Base-by-base conservation (phyloP, 2,888 invertebrate genomes). In the Ashinkailepas kermadecensis region DNA sequence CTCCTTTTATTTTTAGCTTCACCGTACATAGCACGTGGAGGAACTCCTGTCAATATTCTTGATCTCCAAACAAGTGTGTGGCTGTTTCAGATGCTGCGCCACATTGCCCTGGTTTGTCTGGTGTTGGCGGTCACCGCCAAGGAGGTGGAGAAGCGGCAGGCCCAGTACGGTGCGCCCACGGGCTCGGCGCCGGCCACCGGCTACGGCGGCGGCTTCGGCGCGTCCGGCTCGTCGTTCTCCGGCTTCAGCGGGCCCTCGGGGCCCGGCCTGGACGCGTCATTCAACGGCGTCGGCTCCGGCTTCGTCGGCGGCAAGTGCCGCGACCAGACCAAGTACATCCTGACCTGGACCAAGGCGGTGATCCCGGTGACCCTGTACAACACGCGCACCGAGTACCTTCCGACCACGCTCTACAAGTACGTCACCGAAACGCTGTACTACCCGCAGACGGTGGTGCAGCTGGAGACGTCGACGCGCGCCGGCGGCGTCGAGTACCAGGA, bases 321-420 rank as follows among this genome's bases (percentile, higher is more conserved):
- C 23, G 79, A 79, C 79, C 23, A 79, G 79, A 79, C 79, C 58
- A 58, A 79, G 79, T 79, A 78, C 79, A 79, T 79, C 59, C 59
- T 79, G 58, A 79, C 79, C 59, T 79, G 79, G 79, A 79, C 79
- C 79, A 79, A 79, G 58, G 79, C 79, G 13, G 58, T 79, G 13
- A 58, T 58, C 58, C 79, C 79, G 58, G 79, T 79, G 58, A 79
- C 78, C 23, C 23, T 58, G 79, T 79, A 78, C 79, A 58, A 79
- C 59, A 79, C 58, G 13, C 79, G 78, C 25, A 58, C 79, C 79
- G 79, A 79, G 79, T 79, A 79, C 79, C 79, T 79, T 58, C 79
- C 79, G n/a, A 78, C 79, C 79, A 79, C 79, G n/a, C 59, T 79
- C 13, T 79, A 79, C 79, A 79, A 58, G 58, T 79, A 79, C 79